Evolutionary conservation across 2,888 invertebrate genomes (phyloP).

Genomic region (Hermaeophaga mercurialis): DNA sequence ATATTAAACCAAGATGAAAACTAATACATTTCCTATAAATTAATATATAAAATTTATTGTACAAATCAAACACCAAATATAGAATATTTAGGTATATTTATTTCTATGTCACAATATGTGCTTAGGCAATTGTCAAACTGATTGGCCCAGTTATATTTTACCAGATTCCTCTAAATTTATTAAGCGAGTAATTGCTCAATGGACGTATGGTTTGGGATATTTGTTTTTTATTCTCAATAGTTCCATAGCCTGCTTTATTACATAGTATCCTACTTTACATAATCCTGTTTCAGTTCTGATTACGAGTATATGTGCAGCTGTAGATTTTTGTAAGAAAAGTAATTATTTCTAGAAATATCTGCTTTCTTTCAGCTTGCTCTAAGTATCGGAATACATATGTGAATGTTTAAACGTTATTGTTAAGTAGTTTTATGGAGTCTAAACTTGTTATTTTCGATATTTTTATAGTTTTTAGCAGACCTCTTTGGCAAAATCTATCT

Average conservation of each 20-base stretch:
- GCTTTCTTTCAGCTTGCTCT: neutral
- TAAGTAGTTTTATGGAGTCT: neutral
- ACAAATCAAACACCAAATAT: no score
- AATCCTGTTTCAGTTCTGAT: neutral
- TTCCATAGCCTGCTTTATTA: neutral
- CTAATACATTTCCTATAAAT: no score
- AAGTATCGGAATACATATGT: conserved; percentile 4
- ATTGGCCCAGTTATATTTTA: neutral
- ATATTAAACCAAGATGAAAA: no score
- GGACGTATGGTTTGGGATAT: neutral
- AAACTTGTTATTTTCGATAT: neutral
- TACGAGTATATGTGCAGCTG: neutral
- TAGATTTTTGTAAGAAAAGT: neutral
- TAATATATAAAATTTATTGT: no score
- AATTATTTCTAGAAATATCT: neutral
- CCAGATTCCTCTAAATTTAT: neutral
- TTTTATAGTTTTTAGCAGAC: no score
- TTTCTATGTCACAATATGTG: no score
- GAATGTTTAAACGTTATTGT: neutral
- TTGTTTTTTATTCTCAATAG: neutral
- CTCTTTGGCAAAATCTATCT: no score
- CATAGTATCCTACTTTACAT: neutral
- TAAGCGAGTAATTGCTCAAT: neutral
- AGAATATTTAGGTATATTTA: no score
- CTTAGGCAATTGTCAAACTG: neutral